phyloP scores from a whole-genome alignment of 2,888 invertebrate genomes.

The Agonopterix arenella region DNA sequence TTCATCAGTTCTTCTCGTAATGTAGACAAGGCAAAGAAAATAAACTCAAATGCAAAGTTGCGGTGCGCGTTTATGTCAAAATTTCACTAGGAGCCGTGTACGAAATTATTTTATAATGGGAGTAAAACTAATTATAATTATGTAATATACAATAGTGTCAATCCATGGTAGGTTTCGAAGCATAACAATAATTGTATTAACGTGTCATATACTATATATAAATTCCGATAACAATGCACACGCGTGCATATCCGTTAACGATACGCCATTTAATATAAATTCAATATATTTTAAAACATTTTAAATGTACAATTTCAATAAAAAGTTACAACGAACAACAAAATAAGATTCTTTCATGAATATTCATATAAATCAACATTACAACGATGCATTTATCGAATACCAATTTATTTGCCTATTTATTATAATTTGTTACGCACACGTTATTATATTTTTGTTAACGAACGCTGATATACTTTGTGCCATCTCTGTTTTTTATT shows the following conservation, averaged over 20 bases:
- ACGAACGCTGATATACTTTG: constrained; percentile 11
- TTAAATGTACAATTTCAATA: constrained; percentile 24
- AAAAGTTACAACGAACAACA: constrained; percentile 35
- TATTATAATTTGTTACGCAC: constrained; percentile 73
- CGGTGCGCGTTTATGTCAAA: too few relatives aligned
- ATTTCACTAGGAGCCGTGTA: too few relatives aligned
- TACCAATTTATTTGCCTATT: constrained; percentile 73
- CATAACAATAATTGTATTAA: constrained; percentile 1
- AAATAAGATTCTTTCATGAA: constrained; percentile 61
- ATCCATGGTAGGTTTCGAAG: neutral
- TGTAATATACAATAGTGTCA: too few relatives aligned
- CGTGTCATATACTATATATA: neutral
- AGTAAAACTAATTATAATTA: too few relatives aligned
- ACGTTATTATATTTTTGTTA: constrained; percentile 44
- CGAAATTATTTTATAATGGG: too few relatives aligned
- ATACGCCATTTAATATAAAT: constrained; percentile 32
- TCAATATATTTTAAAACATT: constrained; percentile 31
- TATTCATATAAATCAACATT: constrained; percentile 76
- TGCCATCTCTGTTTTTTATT: constrained; percentile 38
- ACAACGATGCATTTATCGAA: constrained; percentile 64
- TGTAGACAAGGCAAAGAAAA: too few relatives aligned
- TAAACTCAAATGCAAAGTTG: too few relatives aligned
- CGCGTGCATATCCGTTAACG: constrained; percentile 24
- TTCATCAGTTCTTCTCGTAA: too few relatives aligned
- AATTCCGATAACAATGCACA: constrained; percentile 27